Percentiles rank a stretch among this genome's conserved stretches.
phyloP scores from a whole-genome alignment of 2,113 vertebrate genomes.

The Penelope pileata region DNA sequence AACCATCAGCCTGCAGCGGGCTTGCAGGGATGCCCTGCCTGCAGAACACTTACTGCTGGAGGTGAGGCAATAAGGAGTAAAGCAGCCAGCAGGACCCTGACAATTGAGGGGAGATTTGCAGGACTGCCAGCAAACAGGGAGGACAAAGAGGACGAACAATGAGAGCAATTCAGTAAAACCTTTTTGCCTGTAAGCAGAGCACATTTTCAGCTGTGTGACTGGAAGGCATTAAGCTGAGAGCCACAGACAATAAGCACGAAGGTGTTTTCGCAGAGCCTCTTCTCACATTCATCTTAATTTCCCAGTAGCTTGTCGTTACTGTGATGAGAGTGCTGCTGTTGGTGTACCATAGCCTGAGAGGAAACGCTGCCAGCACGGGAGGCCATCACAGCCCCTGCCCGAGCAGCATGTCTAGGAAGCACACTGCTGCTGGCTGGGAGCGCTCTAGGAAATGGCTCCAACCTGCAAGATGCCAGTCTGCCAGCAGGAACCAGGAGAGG shows the following conservation, averaged over 20 bases:
- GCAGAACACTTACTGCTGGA: background rate
- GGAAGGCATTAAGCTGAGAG: background rate
- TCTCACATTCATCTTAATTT: background rate
- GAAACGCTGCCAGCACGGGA: accelerated
- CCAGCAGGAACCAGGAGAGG: background rate
- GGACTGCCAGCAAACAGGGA: background rate
- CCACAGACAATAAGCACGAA: background rate
- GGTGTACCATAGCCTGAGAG: background rate
- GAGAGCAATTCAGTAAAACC: background rate
- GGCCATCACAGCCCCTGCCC: background rate
- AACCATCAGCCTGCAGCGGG: background rate
- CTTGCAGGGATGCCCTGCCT: background rate
- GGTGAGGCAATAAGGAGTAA: background rate
- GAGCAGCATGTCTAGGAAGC: background rate
- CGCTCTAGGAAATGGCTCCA: background rate
- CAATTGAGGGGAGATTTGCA: background rate
- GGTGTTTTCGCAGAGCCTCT: background rate
- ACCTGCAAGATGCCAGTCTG: background rate
- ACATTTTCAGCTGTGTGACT: background rate
- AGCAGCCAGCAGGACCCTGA: background rate
- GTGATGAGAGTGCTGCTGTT: background rate
- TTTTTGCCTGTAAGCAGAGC: background rate
- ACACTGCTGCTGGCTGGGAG: background rate
- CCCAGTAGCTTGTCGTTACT: background rate
- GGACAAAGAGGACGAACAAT: background rate